Evolutionary conservation across 2,113 vertebrate genomes (phyloP).

Genomic region (Cyprinus carpio): DNA sequence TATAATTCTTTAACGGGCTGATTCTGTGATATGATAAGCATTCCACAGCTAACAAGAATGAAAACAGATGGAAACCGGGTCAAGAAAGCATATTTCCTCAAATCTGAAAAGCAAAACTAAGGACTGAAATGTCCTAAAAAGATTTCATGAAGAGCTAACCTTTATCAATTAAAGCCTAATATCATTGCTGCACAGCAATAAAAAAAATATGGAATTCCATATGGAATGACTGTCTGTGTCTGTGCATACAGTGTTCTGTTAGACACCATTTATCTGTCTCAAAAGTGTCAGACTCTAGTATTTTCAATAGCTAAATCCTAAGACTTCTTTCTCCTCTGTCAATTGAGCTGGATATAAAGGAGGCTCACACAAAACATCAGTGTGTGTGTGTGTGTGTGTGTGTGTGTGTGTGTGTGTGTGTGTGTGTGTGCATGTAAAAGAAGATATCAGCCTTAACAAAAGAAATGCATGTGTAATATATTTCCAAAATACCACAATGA

Average conservation of each 20-base stretch:
- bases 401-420: neutral
- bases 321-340: neutral
- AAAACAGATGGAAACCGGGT: slow-evolving; percentile 2
- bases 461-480: neutral
- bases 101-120: neutral
- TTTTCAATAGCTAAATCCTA: neutral
- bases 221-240: neutral
- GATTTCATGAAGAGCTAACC: neutral
- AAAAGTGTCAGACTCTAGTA: neutral
- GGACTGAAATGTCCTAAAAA: neutral
- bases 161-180: neutral
- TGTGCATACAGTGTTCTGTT: neutral
- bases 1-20: slow-evolving; percentile 14
- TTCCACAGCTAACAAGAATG: slow-evolving; percentile 16
- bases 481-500: neutral
- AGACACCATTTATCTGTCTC: neutral
- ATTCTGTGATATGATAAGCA: slow-evolving; percentile 11
- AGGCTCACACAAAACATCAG: neutral
- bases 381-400: neutral
- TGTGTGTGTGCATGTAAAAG: neutral
- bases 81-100: neutral
- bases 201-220: neutral
- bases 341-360: slow-evolving; percentile 4
- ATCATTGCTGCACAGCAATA: neutral
- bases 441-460: neutral